Percentiles rank a stretch among this genome's conserved stretches.
phyloP scores from a whole-genome alignment of 1,140 invertebrate genomes.

The Diuraphis noxia region DNA sequence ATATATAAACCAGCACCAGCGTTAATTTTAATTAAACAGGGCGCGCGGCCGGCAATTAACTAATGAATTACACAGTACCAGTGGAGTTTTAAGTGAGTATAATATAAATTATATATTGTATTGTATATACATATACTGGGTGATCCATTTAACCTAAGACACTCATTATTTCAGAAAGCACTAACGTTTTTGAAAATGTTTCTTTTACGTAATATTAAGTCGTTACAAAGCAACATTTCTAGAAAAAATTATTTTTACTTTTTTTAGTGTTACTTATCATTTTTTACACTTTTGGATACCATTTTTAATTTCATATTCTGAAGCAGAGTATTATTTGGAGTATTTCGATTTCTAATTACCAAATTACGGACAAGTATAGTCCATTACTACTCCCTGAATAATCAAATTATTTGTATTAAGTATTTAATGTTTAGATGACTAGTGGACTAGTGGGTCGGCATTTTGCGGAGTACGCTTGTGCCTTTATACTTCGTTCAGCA shows the following conservation, averaged over 20 bases:
- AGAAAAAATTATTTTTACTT: too few relatives aligned
- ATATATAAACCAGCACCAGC: not conserved
- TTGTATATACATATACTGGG: not conserved
- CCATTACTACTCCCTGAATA: too few relatives aligned
- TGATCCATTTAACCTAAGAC: not conserved
- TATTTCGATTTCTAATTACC: not conserved
- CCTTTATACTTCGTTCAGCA: not conserved
- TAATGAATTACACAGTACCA: conserved; percentile 33
- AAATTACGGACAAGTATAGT: not conserved
- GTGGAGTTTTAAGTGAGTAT: not conserved
- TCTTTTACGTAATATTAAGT: not conserved
- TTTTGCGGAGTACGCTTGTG: not conserved
- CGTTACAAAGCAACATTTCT: too few relatives aligned
- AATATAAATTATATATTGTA: not conserved
- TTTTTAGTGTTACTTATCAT: too few relatives aligned
- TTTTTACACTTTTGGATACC: not conserved
- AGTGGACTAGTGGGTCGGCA: not conserved
- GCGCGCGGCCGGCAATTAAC: conserved; percentile 40
- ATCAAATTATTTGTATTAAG: too few relatives aligned
- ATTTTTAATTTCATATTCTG: not conserved
- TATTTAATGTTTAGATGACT: not conserved
- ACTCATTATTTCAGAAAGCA: not conserved
- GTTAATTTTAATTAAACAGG: conserved; percentile 52
- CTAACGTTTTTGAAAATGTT: not conserved
- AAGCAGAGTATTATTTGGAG: not conserved